phyloP scores from a whole-genome alignment of 2,888 invertebrate species.

The Apodemia mormo region DNA sequence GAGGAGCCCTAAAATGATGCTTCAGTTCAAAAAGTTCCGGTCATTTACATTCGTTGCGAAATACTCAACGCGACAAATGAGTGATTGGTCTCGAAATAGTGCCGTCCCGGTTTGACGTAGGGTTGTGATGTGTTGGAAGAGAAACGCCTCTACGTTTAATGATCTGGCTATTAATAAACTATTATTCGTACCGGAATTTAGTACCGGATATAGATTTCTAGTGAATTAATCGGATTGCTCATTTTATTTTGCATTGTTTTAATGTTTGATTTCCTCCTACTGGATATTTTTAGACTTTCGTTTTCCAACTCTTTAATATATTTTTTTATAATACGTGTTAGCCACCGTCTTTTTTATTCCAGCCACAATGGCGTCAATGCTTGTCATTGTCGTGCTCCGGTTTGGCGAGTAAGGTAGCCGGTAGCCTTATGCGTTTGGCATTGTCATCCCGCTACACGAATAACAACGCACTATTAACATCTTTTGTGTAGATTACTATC shows the following conservation, averaged over 20 bases:
- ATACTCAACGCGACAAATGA: conserved; percentile 28
- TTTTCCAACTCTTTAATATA: too few relatives aligned
- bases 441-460: too few relatives aligned
- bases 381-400: too few relatives aligned
- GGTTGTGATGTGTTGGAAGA: conserved; percentile 2
- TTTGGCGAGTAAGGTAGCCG: too few relatives aligned
- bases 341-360: too few relatives aligned
- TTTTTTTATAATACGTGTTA: too few relatives aligned
- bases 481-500: too few relatives aligned
- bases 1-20: conserved; percentile 29
- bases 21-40: conserved; percentile 45
- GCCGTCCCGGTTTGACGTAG: conserved; percentile 20
- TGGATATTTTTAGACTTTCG: neutral
- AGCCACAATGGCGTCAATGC: too few relatives aligned
- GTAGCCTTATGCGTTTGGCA: too few relatives aligned
- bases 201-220: conserved; percentile 11
- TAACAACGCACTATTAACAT: too few relatives aligned
- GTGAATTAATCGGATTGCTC: neutral
- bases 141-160: conserved; percentile 1
- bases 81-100: conserved; percentile 28
- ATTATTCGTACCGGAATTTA: conserved; percentile 6
- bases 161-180: conserved; percentile 12
- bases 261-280: neutral
- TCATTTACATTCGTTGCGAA: conserved; percentile 31
- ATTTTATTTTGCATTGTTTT: neutral